phyloP scores from a whole-genome alignment of 2,797 vertebrate genomes.

The Falco peregrinus region DNA sequence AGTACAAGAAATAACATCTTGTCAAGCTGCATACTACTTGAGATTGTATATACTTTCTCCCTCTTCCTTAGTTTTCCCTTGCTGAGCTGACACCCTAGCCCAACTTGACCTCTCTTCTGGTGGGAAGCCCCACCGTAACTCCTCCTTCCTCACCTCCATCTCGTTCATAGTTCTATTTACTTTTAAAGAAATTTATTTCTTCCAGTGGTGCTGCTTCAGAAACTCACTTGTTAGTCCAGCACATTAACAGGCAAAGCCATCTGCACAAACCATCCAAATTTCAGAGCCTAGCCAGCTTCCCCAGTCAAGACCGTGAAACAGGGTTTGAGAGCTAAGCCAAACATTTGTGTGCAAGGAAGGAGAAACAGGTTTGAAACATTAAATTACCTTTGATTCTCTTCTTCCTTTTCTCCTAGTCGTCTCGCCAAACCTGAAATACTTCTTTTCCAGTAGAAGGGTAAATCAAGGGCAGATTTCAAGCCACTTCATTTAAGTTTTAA shows the following conservation, averaged over 20 bases:
- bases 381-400: neutral
- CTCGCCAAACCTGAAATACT: neutral
- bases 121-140: neutral
- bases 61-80: neutral
- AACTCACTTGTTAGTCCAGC: neutral
- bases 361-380: neutral
- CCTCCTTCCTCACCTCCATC: neutral
- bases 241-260: neutral
- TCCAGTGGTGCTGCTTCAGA: neutral
- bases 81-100: neutral
- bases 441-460: neutral
- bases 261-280: neutral
- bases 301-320: neutral
- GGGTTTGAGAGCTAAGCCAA: neutral
- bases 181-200: neutral
- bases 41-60: neutral
- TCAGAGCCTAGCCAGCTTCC: neutral
- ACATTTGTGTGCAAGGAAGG: neutral
- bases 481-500: neutral
- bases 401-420: neutral
- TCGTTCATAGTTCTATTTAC: neutral
- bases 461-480: neutral
- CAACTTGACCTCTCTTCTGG: neutral
- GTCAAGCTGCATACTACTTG: neutral
- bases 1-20: neutral